Base-by-base conservation (phyloP, 2,113 vertebrate species). In the Symphodus melops region DNA sequence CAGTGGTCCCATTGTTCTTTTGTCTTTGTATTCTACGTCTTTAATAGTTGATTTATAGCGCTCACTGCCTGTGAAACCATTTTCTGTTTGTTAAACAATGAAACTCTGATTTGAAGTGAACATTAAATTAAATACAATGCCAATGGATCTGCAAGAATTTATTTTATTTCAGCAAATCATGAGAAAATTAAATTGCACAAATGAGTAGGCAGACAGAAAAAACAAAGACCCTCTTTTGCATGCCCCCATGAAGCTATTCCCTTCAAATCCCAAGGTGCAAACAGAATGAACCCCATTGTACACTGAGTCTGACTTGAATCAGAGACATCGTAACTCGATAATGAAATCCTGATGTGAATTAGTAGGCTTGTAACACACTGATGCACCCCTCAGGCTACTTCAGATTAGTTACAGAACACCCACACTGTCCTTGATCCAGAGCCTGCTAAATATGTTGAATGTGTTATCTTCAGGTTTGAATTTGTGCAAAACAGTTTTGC, bases 361-460 rank as follows among this genome's bases (percentile, higher is more conserved):
- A 67, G 6, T 7, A 23, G 39, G 9, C 19, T 54, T 20, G 13
- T 68, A 42, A 58, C 72, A 3, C 17, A 68, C 9, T 3, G 42
- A 61, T 25, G 8, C 39, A 66, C 11, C 36, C 20, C 52, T 52
- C 19, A 21, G 4, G 20, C 28, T 25, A 12, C 48, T n/a, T 63
- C 57, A 33, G 17, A 41, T 16, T 58, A 54, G 72, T 83, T 81
- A 64, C 62, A 53, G 46, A 48, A 19, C 14, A 16, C 19, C 1
- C 4, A 44, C 21, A 67, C 10, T 59, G 68, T 44, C 72, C 37
- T 39, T 69, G 46, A 10, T 53, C 12, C 17, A 10, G 23, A 52
- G 56, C 53, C 54, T 57, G 57, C 2, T 54, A 81, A 78, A 71
- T 74, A 75, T 83, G 37, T 54, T 60, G n/a, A 33, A 7, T 0